These are phyloP conservation scores for Arrhopalites spinosus DNA, from an alignment of 2,888 invertebrate species.

Conservation along the genomic window DNA sequence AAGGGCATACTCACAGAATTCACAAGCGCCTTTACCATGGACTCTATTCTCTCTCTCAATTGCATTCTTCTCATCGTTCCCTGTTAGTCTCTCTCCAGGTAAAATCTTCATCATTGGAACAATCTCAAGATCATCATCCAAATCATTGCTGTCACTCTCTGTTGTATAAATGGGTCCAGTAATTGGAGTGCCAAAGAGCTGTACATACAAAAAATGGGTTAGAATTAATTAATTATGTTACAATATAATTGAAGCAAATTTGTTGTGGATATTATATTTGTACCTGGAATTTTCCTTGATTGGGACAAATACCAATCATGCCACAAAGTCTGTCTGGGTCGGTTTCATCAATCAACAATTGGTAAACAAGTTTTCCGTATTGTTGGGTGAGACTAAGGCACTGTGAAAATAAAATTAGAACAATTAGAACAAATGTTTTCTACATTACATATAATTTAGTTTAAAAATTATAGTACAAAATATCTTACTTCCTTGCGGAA, in stretches of 20 bases:
- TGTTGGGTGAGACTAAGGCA: slow-evolving; percentile 77
- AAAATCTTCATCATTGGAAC: slow-evolving; percentile 34
- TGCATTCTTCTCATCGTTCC: slow-evolving; percentile 52
- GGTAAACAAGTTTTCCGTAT: slow-evolving; percentile 76
- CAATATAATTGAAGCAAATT: not conserved
- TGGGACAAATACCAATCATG: slow-evolving; percentile 70
- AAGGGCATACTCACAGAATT: slow-evolving; percentile 80
- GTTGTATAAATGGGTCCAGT: slow-evolving; percentile 45
- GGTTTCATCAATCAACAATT: slow-evolving; percentile 70
- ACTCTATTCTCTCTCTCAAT: not conserved
- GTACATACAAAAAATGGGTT: not conserved
- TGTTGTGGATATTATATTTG: too few species aligned
- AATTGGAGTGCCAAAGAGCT: slow-evolving; percentile 21
- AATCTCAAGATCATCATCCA: slow-evolving; percentile 6
- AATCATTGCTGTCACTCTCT: not conserved
- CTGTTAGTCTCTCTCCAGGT: slow-evolving; percentile 50
- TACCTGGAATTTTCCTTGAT: slow-evolving; percentile 41
- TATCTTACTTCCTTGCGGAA: slow-evolving; percentile 68
- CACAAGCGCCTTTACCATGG: slow-evolving; percentile 64
- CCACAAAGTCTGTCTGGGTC: slow-evolving; percentile 73
- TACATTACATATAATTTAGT: too few species aligned
- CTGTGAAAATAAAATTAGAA: slow-evolving; percentile 57
- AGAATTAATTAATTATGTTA: not conserved
- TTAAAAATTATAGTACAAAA: not conserved
- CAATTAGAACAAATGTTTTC: not conserved